phyloP scores from a whole-genome alignment of 2,113 vertebrate genomes.

The Chrysochloris asiatica region DNA sequence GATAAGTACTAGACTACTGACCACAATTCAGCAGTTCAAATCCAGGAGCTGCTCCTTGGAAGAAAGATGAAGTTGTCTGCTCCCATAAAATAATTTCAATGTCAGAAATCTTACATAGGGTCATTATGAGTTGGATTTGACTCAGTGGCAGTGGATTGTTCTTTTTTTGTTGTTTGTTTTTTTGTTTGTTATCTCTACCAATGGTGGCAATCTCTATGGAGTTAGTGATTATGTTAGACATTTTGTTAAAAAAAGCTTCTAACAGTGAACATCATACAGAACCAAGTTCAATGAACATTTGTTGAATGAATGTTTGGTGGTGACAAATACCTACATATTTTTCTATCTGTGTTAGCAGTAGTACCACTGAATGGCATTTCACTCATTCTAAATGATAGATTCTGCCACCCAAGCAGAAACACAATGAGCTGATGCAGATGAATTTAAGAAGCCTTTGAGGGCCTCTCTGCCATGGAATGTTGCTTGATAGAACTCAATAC shows the following conservation, averaged over 20 bases:
- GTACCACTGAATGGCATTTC: slow-evolving; percentile 62
- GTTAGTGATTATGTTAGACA: not conserved
- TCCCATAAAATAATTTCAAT: no score
- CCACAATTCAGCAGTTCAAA: no score
- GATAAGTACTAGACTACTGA: no score
- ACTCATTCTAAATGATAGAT: slow-evolving; percentile 73
- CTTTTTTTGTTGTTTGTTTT: no score
- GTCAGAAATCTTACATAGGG: no score
- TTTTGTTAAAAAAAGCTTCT: not conserved
- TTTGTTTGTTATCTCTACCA: not conserved
- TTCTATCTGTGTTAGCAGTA: slow-evolving; percentile 62
- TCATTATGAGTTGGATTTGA: no score
- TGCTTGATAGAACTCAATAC: slow-evolving; percentile 68
- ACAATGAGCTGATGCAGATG: slow-evolving; percentile 77
- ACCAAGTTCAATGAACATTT: not conserved
- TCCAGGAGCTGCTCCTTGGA: no score
- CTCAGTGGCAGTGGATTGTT: no score
- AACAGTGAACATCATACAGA: not conserved
- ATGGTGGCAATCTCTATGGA: not conserved
- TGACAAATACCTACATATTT: slow-evolving; percentile 21
- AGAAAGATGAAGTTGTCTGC: no score
- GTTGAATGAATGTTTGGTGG: slow-evolving; percentile 13
- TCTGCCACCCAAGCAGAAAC: slow-evolving; percentile 81
- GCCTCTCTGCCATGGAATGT: slow-evolving; percentile 66
- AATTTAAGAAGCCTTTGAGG: slow-evolving; percentile 73